These are phyloP conservation scores for Cheilosia pagana DNA, from an alignment of 2,888 invertebrate species.

Conservation along the genomic window DNA sequence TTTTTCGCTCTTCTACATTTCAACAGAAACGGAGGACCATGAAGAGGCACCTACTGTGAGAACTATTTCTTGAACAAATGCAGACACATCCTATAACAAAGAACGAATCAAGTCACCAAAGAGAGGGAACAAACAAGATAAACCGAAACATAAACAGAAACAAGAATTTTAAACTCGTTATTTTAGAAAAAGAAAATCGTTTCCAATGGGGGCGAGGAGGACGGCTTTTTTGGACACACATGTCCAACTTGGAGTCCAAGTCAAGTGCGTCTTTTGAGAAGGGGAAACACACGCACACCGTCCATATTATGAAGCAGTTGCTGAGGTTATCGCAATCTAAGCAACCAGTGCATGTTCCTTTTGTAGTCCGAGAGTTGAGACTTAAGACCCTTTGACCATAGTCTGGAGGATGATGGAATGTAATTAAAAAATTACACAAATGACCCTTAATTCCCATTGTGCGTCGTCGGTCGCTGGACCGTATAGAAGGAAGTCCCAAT, in stretches of 20 bases:
- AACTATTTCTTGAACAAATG: conserved; percentile 43
- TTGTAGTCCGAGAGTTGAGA: not conserved
- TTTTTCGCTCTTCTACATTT: not conserved
- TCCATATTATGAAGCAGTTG: not conserved
- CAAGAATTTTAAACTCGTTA: conserved; percentile 35
- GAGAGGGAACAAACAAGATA: conserved; percentile 1
- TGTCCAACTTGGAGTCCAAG: conserved; percentile 16
- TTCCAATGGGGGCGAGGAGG: not conserved
- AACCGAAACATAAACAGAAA: conserved; percentile 29
- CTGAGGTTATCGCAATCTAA: conserved; percentile 33
- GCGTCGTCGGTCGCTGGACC: not conserved
- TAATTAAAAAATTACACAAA: conserved; percentile 29
- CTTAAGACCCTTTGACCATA: conserved; percentile 20
- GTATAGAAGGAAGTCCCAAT: conserved; percentile 33
- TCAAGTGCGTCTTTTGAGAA: conserved; percentile 30
- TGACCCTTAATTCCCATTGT: conserved; percentile 14
- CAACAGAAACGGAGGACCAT: conserved; percentile 26
- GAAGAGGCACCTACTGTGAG: conserved; percentile 60
- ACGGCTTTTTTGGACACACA: conserved; percentile 17
- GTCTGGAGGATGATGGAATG: conserved; percentile 26
- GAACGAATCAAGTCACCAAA: conserved; percentile 19
- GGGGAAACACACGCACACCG: not conserved
- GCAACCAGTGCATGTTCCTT: conserved; percentile 17
- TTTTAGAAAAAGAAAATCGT: conserved; percentile 8
- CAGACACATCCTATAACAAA: conserved; percentile 24